Conservation (phyloP, 2,888 invertebrate genomes). For the Tenthredo distinguenda region DNA sequence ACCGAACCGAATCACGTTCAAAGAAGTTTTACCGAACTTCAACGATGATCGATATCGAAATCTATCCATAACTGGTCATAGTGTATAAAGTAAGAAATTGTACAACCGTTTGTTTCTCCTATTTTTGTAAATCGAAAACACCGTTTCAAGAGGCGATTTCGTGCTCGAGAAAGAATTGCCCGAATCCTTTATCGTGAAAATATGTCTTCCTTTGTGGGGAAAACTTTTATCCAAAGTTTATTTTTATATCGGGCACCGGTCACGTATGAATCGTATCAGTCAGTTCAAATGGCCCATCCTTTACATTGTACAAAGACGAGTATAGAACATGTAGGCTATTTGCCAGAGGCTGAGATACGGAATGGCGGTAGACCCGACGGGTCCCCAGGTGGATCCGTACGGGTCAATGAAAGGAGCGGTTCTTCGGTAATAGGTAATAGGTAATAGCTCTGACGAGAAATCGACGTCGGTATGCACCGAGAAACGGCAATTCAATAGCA, state of each 20-base stretch:
- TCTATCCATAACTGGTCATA: neutral
- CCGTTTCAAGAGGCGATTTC: neutral
- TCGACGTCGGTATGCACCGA: conserved; percentile 25
- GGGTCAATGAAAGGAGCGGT: conserved; percentile 41
- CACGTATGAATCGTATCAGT: conserved; percentile 48
- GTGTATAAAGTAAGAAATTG: neutral
- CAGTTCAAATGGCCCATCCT: conserved; percentile 33
- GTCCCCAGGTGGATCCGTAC: conserved; percentile 30
- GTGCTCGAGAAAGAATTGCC: neutral
- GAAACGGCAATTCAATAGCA: conserved; percentile 45
- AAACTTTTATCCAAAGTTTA: conserved; percentile 28
- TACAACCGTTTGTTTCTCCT: neutral
- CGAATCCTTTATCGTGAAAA: conserved; percentile 29
- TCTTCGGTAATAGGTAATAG: conserved; percentile 18
- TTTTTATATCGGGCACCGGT: conserved; percentile 40
- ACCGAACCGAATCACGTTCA: neutral
- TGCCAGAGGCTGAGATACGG: conserved; percentile 38
- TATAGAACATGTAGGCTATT: conserved; percentile 30
- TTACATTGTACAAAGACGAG: conserved; percentile 37
- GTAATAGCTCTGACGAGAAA: conserved; percentile 28
- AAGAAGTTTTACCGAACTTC: neutral
- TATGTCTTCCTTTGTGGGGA: conserved; percentile 11
- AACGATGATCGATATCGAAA: neutral
- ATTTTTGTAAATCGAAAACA: neutral
- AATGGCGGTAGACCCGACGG: neutral